Evolutionary conservation across 2,797 vertebrate species (phyloP).

Genomic region (Schizopygopsis pylzovi): DNA sequence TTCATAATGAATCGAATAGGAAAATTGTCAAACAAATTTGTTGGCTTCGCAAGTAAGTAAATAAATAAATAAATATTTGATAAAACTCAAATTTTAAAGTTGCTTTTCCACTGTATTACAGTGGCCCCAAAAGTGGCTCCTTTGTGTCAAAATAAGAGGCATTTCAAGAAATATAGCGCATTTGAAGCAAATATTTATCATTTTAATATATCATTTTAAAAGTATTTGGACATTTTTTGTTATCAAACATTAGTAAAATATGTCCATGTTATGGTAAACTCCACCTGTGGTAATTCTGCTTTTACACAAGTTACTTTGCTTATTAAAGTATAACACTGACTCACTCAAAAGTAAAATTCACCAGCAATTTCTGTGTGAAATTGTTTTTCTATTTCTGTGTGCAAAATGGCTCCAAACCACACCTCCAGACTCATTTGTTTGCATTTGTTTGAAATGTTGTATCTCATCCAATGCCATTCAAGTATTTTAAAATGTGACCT

Average conservation of each 20-base stretch:
- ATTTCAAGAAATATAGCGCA: background rate
- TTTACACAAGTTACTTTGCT: background rate
- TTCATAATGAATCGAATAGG: background rate
- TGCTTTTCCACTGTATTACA: background rate
- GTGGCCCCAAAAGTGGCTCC: background rate
- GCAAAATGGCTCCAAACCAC: background rate
- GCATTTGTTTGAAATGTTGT: background rate
- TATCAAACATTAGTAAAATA: background rate
- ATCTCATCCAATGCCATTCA: constrained; percentile 5
- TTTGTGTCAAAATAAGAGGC: background rate
- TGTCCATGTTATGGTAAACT: background rate
- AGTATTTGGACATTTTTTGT: background rate
- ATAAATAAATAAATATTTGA: background rate
- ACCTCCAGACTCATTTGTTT: background rate
- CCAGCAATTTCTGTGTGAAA: too few species aligned
- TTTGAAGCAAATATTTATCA: background rate
- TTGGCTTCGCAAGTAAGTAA: background rate
- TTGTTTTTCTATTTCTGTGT: background rate
- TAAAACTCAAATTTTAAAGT: background rate
- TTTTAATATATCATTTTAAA: background rate
- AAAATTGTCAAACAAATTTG: background rate
- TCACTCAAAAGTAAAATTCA: too few species aligned
- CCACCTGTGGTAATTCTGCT: background rate
- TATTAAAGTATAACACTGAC: background rate
- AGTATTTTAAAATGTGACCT: background rate